Base-by-base conservation (phyloP, 2,113 vertebrate species). In the Perccottus glenii region DNA sequence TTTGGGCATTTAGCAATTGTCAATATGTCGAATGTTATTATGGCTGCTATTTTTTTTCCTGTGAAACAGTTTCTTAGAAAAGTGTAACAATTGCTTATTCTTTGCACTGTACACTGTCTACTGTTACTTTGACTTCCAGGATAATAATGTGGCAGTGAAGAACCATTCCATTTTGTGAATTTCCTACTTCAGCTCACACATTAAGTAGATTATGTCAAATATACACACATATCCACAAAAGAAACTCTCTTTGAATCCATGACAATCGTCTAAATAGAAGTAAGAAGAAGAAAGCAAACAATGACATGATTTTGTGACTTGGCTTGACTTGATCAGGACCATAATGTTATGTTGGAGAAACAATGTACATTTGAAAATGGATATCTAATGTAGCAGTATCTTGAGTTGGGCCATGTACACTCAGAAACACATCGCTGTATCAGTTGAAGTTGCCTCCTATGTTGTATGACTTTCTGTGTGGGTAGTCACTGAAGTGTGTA, bases 361-460 rank as follows among this genome's bases (percentile, higher is more conserved):
- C 59, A 40, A 14, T 58, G 62, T 45, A 6, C 53, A 50, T 33
- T 42, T 73, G 60, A 77, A 51, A 77, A 40, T 45, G 19, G 61
- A 81, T 75, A 56, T 73, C 35, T 40, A 14, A 61, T 52, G 72
- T 57, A 50, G 56, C 3, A 8, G 15, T 60, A 58, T 48, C 57
- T 44, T 47, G 5, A 40, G 44, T 36, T 46, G 9, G 44, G 10
- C 47, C 40, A 36, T 64, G 57, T 49, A 63, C 64, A 64, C 58
- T 72, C 32, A 62, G 42, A 57, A 55, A 62, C 55, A n/a, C 9
- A 46, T 69, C 70, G 77, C 64, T 61, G 72, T 44, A 67, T 70
- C 69, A 61, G 5, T 19, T 43, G 50, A 58, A 42, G n/a, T 19
- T 11, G 19, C 16, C 65, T 63, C 9, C 47, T 1, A 16, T 70